Evolutionary conservation across 35 echinoderm and acorn worm genomes (phyloP).

Genomic region (Amphiura filiformis): DNA sequence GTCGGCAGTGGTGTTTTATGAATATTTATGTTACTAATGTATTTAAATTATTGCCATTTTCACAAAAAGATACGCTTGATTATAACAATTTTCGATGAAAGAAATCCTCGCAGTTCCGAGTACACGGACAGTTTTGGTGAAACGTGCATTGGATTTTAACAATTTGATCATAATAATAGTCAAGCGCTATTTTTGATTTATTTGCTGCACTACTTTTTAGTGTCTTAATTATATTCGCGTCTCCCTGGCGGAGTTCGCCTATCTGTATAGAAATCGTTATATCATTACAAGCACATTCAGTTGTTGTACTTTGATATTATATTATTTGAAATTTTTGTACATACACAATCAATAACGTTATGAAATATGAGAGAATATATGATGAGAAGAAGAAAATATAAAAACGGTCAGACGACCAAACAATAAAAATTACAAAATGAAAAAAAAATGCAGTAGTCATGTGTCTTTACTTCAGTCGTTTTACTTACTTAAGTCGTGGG

Average conservation of each 20-base stretch:
- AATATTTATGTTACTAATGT: background rate
- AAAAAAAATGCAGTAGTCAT: background rate
- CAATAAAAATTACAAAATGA: background rate
- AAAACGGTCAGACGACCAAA: background rate
- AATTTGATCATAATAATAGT: too few species aligned
- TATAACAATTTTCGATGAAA: too few species aligned
- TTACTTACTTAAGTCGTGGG: too few species aligned
- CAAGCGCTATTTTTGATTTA: too few species aligned
- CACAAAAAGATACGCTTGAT: background rate
- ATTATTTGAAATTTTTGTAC: background rate
- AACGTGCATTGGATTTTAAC: too few species aligned
- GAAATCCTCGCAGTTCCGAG: too few species aligned
- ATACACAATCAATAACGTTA: background rate
- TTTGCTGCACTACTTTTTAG: background rate
- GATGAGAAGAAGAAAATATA: too few species aligned
- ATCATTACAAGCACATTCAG: too few species aligned
- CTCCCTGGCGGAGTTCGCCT: background rate
- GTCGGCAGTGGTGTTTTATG: background rate
- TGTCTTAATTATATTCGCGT: background rate
- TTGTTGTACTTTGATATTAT: background rate
- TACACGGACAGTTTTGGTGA: too few species aligned
- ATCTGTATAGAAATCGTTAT: background rate
- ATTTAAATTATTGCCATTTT: conserved; percentile 2
- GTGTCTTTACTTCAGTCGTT: background rate
- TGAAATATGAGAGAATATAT: background rate